Evolutionary conservation across 1,140 invertebrate species (phyloP), one percentile per base, ranked within the genome.

Genomic region (Aphelenchoides avenae): DNA sequence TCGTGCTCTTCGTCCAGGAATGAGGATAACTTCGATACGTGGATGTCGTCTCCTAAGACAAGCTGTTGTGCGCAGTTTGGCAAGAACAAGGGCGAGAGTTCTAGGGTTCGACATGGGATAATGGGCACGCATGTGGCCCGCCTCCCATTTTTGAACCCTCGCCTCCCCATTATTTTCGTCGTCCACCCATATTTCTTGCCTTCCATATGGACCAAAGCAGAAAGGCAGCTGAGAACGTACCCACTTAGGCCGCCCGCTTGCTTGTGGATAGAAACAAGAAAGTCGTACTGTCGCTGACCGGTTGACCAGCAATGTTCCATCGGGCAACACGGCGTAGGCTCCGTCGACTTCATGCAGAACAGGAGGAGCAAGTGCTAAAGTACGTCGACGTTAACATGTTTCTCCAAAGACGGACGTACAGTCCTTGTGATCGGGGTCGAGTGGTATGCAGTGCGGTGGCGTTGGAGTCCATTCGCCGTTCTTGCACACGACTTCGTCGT

Each of bases 11-110:
- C 26, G 42, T 57, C 60, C 60, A 62, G 39, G 42, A 26, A 39
- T 66, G 66, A n/a, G 63, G 63, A 24, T 66, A 70, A 15, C 13
- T 63, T 15, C 63, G 59, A 53, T 65, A 65, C 11, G 66, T 50
- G 13, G 68, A 71, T 13, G 63, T 49, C 4, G 36, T 68, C 31
- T 65, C 63, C 60, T 62, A 43, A 6, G 66, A 46, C n/a, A n/a
- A n/a, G n/a, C n/a, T n/a, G n/a, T n/a, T n/a, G n/a, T n/a, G n/a
- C n/a, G n/a, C n/a, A n/a, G n/a, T n/a, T n/a, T n/a, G n/a, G n/a
- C n/a, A n/a, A n/a, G n/a, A n/a, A n/a, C n/a, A n/a, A n/a, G n/a
- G n/a, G n/a, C n/a, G n/a, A n/a, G n/a, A n/a, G n/a, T n/a, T n/a
- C n/a, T n/a, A n/a, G n/a, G n/a, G n/a, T n/a, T n/a, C n/a, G n/a